phyloP scores from a whole-genome alignment of 2,888 invertebrate species.

The Cataglyphis rosenhaueri region DNA sequence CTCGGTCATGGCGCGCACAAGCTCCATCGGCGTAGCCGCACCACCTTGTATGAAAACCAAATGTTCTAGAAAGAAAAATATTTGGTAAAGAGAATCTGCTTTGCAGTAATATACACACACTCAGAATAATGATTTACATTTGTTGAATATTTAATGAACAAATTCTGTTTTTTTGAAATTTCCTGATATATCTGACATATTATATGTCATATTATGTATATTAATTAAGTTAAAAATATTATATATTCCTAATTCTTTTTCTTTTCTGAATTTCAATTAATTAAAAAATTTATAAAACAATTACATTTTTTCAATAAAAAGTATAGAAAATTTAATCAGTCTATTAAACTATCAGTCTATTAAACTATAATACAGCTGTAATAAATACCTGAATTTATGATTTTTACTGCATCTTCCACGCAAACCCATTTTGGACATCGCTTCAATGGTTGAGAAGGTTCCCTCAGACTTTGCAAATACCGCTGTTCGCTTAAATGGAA shows the following conservation, averaged over 20 bases:
- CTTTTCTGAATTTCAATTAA: not conserved
- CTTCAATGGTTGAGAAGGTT: conserved; percentile 78
- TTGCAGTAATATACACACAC: not conserved
- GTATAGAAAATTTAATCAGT: not conserved
- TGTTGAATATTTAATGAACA: not conserved
- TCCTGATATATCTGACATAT: not conserved
- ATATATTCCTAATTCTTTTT: not conserved
- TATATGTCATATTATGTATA: not conserved
- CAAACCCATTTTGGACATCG: conserved; percentile 82
- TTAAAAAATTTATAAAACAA: not conserved
- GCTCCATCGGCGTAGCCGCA: conserved; percentile 88
- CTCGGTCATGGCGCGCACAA: conserved; percentile 87
- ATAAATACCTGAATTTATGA: conserved; percentile 79
- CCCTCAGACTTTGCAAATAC: conserved; percentile 64
- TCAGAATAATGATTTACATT: not conserved
- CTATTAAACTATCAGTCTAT: not conserved
- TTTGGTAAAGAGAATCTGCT: not conserved
- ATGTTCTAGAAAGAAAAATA: conserved; percentile 84
- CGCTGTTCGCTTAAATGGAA: conserved; percentile 66
- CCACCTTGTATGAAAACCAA: conserved; percentile 88
- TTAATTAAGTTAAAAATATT: not conserved
- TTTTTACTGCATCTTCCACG: conserved; percentile 81
- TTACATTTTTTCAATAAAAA: not conserved
- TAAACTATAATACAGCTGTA: not conserved
- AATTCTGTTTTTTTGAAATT: not conserved